Evolutionary conservation across 2,113 vertebrate genomes (phyloP), one percentile per base, ranked within the genome.

Genomic region (Ciconia boyciana): DNA sequence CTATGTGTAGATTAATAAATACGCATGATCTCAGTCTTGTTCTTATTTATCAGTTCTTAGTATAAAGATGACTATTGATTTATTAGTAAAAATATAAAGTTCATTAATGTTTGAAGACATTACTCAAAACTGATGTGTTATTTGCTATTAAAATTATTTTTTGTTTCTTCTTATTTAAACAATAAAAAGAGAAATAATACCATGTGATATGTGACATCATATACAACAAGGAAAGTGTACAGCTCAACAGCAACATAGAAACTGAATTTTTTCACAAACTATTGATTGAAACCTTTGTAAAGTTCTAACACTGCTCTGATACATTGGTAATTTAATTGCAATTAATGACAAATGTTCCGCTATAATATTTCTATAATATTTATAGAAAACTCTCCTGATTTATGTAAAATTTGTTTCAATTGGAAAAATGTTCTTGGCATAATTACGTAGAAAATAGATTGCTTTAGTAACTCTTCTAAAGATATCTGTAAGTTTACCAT

Each of bases 21-120:
- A 86, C 0, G 1, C 3, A 10, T 26, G 1, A 62, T 22, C 16
- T 62, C 54, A 62, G 11, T 4, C 31, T 4, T 74, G 13, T 9
- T 83, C 14, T 31, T 70, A 57, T 41, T 55, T 64, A 54, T 51
- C 43, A 46, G 31, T 61, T 43, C n/a, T 83, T 49, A n/a, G 2
- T 20, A 60, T 13, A 90, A 52, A 82, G 18, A 74, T 46, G 7
- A 49, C 14, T 31, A 26, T 7, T 52, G 7, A 62, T 77, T 80
- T 72, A 46, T 61, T 66, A 65, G 7, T 32, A 79, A 79, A 90
- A 79, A 51, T 52, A 48, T 13, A 61, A 41, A 66, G 3, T 20
- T 5, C 18, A 32, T 24, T 39, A 52, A 83, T 72, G 17, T 28
- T 52, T 11, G 12, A 89, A 83, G 41, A 61, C n/a, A 39, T 28